A percentile compares a stretch with the other conserved stretches of the same genome.
Conservation (phyloP, 2,797 vertebrate genomes). For the Zenarchopterus dispar region DNA sequence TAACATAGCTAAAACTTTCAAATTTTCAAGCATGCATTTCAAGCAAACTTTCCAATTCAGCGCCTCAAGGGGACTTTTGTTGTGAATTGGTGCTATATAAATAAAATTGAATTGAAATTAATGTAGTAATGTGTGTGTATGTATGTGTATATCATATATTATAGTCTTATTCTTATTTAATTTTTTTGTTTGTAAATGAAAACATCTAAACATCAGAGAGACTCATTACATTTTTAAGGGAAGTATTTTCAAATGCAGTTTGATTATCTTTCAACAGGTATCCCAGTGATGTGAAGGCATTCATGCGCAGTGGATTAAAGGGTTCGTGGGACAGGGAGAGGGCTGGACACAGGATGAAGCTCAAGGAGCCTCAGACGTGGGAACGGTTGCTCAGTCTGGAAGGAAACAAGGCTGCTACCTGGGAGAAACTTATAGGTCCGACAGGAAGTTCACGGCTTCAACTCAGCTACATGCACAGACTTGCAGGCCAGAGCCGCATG, state of each 20-base stretch:
- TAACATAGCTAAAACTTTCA: too few relatives aligned
- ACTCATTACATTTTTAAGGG: not conserved
- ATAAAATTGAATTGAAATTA: too few relatives aligned
- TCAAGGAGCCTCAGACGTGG: slow-evolving; percentile 86
- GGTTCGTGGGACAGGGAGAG: slow-evolving; percentile 85
- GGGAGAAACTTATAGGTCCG: slow-evolving; percentile 90
- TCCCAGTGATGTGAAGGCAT: slow-evolving; percentile 79
- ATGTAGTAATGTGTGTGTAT: too few relatives aligned
- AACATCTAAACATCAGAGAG: not conserved
- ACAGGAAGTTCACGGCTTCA: not conserved
- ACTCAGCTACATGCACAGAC: slow-evolving; percentile 5
- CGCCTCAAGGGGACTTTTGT: too few relatives aligned
- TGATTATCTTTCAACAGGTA: slow-evolving; percentile 78
- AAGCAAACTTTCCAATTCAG: too few relatives aligned
- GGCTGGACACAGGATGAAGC: slow-evolving; percentile 87
- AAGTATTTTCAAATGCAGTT: not conserved
- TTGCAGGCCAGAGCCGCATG: slow-evolving; percentile 2
- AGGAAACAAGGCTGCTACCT: slow-evolving; percentile 85
- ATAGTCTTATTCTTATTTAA: too few relatives aligned
- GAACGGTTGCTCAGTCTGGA: slow-evolving; percentile 83
- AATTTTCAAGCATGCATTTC: too few relatives aligned
- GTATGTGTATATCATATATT: too few relatives aligned
- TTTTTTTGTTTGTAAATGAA: too few relatives aligned
- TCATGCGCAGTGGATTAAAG: slow-evolving; percentile 84
- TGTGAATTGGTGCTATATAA: too few relatives aligned